These are phyloP conservation scores for Rhopalosiphum maidis DNA, from an alignment of 1,140 invertebrate genomes.

Conservation along the genomic window DNA sequence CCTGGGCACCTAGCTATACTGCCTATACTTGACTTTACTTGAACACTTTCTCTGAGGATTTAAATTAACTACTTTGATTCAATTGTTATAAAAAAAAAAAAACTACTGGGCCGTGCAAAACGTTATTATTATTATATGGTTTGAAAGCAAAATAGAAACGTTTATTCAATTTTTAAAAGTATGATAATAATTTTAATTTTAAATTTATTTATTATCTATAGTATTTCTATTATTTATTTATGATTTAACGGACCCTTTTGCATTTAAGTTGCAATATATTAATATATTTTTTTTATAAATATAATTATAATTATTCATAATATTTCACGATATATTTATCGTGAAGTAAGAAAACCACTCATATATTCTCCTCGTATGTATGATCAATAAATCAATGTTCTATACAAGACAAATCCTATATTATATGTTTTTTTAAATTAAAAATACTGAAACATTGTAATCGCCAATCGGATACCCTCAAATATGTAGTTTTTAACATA, in stretches of 20 bases:
- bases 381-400: neutral
- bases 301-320: too few species aligned
- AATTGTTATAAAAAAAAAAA: constrained; percentile 41
- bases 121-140: constrained; percentile 28
- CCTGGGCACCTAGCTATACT: too few species aligned
- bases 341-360: neutral
- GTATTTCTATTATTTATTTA: neutral
- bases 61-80: neutral
- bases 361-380: neutral
- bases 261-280: neutral
- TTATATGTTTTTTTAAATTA: neutral
- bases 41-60: constrained; percentile 28
- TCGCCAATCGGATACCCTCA: neutral
- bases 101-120: constrained; percentile 41
- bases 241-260: too few species aligned
- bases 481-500: neutral
- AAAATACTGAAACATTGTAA: neutral
- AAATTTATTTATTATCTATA: neutral
- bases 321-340: too few species aligned
- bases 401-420: neutral
- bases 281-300: too few species aligned
- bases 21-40: constrained; percentile 8
- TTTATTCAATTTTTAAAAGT: constrained; percentile 13
- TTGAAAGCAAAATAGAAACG: constrained; percentile 43
- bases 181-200: constrained; percentile 33